phyloP scores from a whole-genome alignment of 2,888 invertebrate species.

The Choristoneura rosaceana region DNA sequence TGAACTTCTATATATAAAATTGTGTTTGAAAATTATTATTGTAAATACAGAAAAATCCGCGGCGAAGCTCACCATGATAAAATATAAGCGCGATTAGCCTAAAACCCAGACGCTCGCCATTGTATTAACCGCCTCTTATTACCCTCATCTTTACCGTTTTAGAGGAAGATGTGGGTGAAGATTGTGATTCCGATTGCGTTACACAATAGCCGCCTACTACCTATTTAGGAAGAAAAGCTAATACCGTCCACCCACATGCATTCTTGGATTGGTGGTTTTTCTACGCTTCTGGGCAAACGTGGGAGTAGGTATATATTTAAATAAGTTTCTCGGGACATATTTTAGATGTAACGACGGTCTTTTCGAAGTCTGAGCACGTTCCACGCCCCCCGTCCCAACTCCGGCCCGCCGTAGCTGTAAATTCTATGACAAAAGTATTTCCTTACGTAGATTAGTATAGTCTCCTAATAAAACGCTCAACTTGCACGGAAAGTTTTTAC shows the following conservation, averaged over 20 bases:
- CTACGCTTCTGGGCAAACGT: not conserved
- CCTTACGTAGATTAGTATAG: constrained; percentile 36
- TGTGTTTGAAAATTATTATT: too few species aligned
- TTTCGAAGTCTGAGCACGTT: constrained; percentile 29
- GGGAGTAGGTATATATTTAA: constrained; percentile 12
- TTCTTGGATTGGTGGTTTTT: not conserved
- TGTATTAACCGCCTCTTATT: too few species aligned
- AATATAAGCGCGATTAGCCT: too few species aligned
- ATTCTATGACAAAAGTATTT: constrained; percentile 39
- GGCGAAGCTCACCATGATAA: too few species aligned
- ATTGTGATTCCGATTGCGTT: too few species aligned
- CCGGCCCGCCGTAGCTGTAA: constrained; percentile 24
- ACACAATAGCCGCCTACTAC: too few species aligned
- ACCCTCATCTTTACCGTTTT: too few species aligned
- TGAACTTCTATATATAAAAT: too few species aligned
- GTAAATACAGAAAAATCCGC: too few species aligned
- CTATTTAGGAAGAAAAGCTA: too few species aligned
- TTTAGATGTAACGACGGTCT: constrained; percentile 6
- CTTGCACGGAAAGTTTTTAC: constrained; percentile 5
- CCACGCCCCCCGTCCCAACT: constrained; percentile 20
- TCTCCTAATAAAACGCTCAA: constrained; percentile 15
- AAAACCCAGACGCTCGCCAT: too few species aligned
- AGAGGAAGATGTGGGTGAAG: too few species aligned
- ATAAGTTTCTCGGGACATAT: constrained; percentile 4
- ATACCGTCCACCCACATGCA: not conserved